A percentile compares a stretch with the other conserved stretches of the same genome.
Evolutionary conservation across 2,113 vertebrate genomes (phyloP).

Genomic region (Alexandromys fortis): DNA sequence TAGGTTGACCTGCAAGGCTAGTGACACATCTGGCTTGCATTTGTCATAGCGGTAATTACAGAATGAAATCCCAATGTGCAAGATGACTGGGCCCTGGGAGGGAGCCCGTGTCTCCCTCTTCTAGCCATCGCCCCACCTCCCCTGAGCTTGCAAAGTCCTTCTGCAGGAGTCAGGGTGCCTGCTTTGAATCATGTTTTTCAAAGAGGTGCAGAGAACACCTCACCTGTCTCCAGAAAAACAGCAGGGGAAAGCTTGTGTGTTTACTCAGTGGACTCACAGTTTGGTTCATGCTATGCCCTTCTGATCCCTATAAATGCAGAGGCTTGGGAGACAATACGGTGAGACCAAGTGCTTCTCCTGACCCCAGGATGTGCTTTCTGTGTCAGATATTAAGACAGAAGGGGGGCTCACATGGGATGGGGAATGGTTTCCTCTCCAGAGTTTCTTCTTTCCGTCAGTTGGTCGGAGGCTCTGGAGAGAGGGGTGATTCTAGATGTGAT

Average conservation of each 20-base stretch:
- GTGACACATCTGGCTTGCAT: neutral
- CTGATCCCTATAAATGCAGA: neutral
- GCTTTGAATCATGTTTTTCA: slow-evolving; percentile 17
- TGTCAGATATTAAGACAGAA: slow-evolving; percentile 23
- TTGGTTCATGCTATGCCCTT: neutral
- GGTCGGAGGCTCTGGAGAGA: neutral
- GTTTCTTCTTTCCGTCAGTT: neutral
- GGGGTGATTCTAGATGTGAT: neutral
- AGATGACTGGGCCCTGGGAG: neutral
- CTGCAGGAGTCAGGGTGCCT: neutral
- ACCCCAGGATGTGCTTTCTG: neutral
- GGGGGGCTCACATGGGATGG: neutral
- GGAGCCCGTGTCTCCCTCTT: neutral
- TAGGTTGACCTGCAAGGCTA: slow-evolving; percentile 11
- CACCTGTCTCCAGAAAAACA: slow-evolving; percentile 18
- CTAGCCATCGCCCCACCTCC: neutral
- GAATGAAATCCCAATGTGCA: neutral
- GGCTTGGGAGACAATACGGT: neutral
- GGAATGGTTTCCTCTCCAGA: neutral
- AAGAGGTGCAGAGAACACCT: neutral
- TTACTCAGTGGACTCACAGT: neutral
- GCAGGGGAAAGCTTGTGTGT: neutral
- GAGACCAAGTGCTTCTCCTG: neutral
- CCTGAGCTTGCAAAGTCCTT: neutral
- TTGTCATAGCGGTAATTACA: neutral